Conservation (phyloP, 1,140 invertebrate genomes). For the Diuraphis noxia region DNA sequence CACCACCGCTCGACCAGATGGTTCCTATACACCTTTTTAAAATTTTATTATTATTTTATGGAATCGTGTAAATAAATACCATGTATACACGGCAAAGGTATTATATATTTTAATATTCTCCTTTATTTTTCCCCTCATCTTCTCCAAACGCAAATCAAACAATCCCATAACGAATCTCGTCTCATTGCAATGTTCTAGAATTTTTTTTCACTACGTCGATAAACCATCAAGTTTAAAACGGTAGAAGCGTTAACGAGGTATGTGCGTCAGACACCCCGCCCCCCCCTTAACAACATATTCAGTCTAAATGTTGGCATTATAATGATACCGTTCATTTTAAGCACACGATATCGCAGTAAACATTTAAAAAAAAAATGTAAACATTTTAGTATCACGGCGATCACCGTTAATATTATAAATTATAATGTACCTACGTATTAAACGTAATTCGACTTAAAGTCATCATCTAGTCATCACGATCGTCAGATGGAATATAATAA, state of each 20-base stretch:
- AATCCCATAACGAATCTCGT: background rate
- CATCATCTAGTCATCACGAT: background rate
- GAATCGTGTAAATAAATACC: background rate
- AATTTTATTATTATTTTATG: constrained; percentile 2
- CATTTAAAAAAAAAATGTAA: background rate
- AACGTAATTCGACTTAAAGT: background rate
- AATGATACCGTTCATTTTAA: background rate
- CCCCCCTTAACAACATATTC: no score
- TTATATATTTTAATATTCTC: background rate
- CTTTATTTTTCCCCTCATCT: background rate
- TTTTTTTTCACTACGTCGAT: background rate
- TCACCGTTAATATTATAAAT: background rate
- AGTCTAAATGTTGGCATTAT: background rate
- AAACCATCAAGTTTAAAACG: background rate
- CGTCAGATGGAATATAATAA: background rate
- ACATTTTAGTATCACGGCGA: background rate
- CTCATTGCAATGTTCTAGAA: background rate
- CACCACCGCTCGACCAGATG: background rate
- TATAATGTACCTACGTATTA: background rate
- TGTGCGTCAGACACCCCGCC: background rate
- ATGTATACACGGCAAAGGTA: background rate
- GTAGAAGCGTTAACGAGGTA: background rate
- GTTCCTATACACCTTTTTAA: background rate
- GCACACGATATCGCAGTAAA: background rate
- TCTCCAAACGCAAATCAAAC: background rate